These are phyloP conservation scores for Lycopodina hypogea DNA, from an alignment of 37 sponge, comb jelly and placozoan species.

Conservation along the genomic window DNA sequence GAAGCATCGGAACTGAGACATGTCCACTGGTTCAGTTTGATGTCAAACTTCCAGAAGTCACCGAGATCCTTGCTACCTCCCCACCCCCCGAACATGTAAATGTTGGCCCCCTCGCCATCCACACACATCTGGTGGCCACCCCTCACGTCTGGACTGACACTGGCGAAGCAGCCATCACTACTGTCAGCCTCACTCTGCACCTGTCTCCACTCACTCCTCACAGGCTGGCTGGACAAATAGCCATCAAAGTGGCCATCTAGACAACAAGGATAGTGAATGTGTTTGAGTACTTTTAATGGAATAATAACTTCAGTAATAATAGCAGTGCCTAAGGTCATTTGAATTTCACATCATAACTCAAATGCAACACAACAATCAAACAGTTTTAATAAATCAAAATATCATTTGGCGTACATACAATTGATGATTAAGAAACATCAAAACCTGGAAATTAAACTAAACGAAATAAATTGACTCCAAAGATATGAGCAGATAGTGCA, in stretches of 20 bases:
- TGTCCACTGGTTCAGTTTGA: conserved; percentile 41
- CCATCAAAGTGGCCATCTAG: conserved; percentile 56
- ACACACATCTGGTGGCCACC: conserved; percentile 92
- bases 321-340: too few species aligned
- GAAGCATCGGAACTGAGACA: conserved; percentile 65
- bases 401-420: too few species aligned
- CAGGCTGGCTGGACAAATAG: conserved; percentile 47
- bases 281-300: too few species aligned
- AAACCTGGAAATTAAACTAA: too few species aligned
- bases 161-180: not conserved
- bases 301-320: too few species aligned
- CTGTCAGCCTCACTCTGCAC: not conserved
- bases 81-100: conserved; percentile 91
- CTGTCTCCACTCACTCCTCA: conserved; percentile 49
- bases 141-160: conserved; percentile 56
- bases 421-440: too few species aligned
- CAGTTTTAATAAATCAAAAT: too few species aligned
- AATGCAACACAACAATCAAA: too few species aligned
- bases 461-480: too few species aligned
- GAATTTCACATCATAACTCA: too few species aligned
- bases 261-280: not conserved
- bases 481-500: too few species aligned
- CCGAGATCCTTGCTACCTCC: conserved; percentile 77
- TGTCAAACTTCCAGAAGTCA: conserved; percentile 80
- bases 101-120: conserved; percentile 16